A percentile compares a stretch with the other conserved stretches of the same genome.
Conservation (phyloP, 1,140 invertebrate genomes). For the Drosophila prosaltans region DNA sequence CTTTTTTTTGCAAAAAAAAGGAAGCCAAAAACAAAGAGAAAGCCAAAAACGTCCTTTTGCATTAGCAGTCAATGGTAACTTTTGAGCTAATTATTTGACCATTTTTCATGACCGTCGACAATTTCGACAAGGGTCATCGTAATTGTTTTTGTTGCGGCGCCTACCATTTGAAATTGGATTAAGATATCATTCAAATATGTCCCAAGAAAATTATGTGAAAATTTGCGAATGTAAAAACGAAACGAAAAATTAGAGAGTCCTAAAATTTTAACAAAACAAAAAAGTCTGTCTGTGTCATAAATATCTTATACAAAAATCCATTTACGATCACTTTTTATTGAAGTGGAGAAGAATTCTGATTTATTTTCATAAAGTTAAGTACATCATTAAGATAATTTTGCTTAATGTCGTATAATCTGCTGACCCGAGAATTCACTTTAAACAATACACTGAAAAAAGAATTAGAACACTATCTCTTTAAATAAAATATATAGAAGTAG, state of each 20-base stretch:
- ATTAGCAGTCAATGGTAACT: constrained; percentile 13
- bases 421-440: too few relatives aligned
- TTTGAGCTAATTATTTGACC: constrained; percentile 17
- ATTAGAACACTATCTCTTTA: too few relatives aligned
- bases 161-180: constrained; percentile 4
- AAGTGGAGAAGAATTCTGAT: too few relatives aligned
- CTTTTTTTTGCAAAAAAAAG: constrained; percentile 2
- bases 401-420: too few relatives aligned
- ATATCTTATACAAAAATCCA: background rate
- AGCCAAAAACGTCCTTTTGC: constrained; percentile 13
- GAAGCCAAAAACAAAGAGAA: background rate
- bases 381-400: too few relatives aligned
- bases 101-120: constrained; percentile 15
- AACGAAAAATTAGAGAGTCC: background rate
- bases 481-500: too few relatives aligned
- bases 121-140: constrained; percentile 15
- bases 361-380: too few relatives aligned
- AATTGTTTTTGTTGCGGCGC: constrained; percentile 18
- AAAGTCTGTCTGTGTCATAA: background rate
- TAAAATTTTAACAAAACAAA: background rate
- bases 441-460: too few relatives aligned
- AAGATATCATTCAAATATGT: constrained; percentile 10
- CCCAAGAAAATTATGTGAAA: constrained; percentile 1
- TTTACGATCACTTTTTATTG: background rate
- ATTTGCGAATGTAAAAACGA: background rate